Evolutionary conservation across 1,140 invertebrate genomes (phyloP), one percentile per base, ranked within the genome.

Genomic region (Drosophila tani): DNA sequence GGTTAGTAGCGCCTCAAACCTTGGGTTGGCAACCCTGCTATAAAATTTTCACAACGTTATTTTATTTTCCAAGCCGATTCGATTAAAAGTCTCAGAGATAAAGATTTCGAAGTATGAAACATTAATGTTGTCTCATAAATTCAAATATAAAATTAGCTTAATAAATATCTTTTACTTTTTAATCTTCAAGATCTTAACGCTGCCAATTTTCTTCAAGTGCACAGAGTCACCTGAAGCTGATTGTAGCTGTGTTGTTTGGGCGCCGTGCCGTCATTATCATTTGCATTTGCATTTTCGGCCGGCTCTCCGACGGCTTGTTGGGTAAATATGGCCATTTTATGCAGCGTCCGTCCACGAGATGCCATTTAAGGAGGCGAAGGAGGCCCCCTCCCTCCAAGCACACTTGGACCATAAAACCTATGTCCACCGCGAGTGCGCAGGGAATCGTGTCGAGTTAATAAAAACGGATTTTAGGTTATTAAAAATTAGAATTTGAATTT

Each of bases 231-330:
- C 64, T 70, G 41, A 15, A 70, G 67, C 67, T 66, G 29, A 35
- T 49, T 73, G 53, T 68, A 38, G 67, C 70, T 71, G 65, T 71
- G 65, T 71, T 73, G 53, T 73, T 73, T 73, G 68, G 65, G 24
- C 14, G 55, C 46, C 68, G 70, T 66, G 70, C 56, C 76, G 75
- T 88, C 76, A 87, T 86, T 82, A 82, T 82, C 83, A 87, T 87
- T 83, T 80, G 76, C 67, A 83, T 88, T 88, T 83, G 83, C 83
- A 83, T 82, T 86, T 86, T 86, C 46, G 62, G 62, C 49, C 55
- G 47, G 53, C 66, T 59, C 51, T 43, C 19, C 47, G 66, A 35
- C 27, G 67, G 69, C 51, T 45, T 59, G 70, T 74, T 73, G 68
- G 55, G 46, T 73, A 74, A 74, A 74, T 73, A 73, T 73, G 47